Base-by-base conservation (phyloP, 2,797 vertebrate species). In the Macropodus opercularis region DNA sequence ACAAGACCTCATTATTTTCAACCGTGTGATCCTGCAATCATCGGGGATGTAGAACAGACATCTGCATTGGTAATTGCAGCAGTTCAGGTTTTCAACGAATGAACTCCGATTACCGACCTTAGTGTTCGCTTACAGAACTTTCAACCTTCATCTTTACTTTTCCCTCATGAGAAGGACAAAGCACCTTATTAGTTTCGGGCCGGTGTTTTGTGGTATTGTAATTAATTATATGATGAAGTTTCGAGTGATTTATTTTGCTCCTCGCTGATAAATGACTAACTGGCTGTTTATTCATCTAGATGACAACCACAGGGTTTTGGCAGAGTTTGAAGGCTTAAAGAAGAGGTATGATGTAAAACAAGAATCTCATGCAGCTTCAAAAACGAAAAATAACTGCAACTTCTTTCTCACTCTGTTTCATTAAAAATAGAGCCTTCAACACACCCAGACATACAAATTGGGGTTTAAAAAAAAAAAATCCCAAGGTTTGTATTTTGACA, bases 1-100 rank as follows among this genome's bases (percentile, higher is more conserved):
- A 87, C 79, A 84, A 87, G 81, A 81, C 78, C 85, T 90, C 83
- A 87, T 91, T 92, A 89, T 90, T 87, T 86, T 40, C 71, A 49
- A 75, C 68, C 22, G 75, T 82, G 81, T 82, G 71, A 89, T 84
- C 77, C 58, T 44, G 77, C 69, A 84, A 65, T 86, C 80, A 85
- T 72, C 69, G 34, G 67, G 80, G 70, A 78, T 76, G 66, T 52
- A 53, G 64, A 75, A 59, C 80, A 85, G 73, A 83, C 72, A 79
- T 81, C 73, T 71, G 77, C 76, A 77, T 77, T 67, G 52, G 69
- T 86, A 87, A 89, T 89, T 88, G 81, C 72, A 35, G 58, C 22
- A n/a, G 67, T 71, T 84, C 60, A 27, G 56, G 53, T 73, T 73
- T 56, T 78, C 46, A 14, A 71, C 73, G 66, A 68, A 79, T 63